These are phyloP conservation scores for Halcyon badia DNA, from an alignment of 2,797 vertebrate species.

Conservation along the genomic window DNA sequence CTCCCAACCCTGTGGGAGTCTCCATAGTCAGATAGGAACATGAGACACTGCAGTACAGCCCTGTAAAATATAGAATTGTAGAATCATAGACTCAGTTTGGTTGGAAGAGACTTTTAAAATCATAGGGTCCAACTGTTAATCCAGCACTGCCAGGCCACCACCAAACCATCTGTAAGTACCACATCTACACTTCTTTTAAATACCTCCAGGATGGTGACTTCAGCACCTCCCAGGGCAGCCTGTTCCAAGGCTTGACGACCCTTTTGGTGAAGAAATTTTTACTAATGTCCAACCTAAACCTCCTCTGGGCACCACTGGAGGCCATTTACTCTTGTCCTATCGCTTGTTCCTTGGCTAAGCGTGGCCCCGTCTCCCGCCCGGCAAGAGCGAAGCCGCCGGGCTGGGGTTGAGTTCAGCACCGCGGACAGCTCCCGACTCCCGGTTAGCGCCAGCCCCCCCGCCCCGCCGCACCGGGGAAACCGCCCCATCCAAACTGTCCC, in stretches of 20 bases:
- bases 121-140: too few species aligned
- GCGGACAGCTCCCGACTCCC: background rate
- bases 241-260: background rate
- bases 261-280: background rate
- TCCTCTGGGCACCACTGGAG: background rate
- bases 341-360: too few species aligned
- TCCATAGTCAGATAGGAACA: background rate
- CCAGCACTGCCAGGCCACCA: too few species aligned
- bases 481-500: rapidly evolving
- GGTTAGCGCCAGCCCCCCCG: rapidly evolving
- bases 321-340: background rate
- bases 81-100: too few species aligned
- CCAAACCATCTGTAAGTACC: too few species aligned
- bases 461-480: rapidly evolving
- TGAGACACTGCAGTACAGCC: background rate
- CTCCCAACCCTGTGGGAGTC: background rate
- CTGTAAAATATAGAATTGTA: too few species aligned
- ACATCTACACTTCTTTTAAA: too few species aligned
- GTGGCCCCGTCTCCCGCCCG: too few species aligned
- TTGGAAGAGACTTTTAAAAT: too few species aligned
- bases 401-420: background rate
- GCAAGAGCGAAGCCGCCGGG: too few species aligned
- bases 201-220: background rate
- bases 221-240: background rate
- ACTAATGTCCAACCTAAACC: background rate